These are phyloP conservation scores for Cryptotermes secundus DNA, from an alignment of 1,140 invertebrate species.

Conservation along the genomic window DNA sequence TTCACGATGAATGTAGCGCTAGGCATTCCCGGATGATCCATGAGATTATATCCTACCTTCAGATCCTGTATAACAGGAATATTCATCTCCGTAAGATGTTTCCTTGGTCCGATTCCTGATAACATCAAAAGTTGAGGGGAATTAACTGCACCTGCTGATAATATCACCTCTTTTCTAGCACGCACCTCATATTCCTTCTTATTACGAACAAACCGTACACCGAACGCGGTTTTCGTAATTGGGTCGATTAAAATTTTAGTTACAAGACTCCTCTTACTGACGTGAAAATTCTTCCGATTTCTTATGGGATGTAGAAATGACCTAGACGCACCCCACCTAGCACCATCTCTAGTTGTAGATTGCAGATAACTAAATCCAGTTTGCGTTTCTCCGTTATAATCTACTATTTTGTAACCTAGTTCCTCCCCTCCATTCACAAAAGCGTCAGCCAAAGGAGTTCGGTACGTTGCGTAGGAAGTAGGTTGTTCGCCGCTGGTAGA, in stretches of 20 bases:
- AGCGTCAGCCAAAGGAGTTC: constrained; percentile 61
- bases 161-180: constrained; percentile 70
- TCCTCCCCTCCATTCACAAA: constrained; percentile 68
- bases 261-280: constrained; percentile 63
- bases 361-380: constrained; percentile 62
- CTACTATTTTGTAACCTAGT: constrained; percentile 64
- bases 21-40: constrained; percentile 75
- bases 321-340: constrained; percentile 68
- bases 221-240: constrained; percentile 60
- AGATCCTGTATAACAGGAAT: constrained; percentile 67
- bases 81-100: constrained; percentile 61
- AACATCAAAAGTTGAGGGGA: constrained; percentile 78
- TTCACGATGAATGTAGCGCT: constrained; percentile 66
- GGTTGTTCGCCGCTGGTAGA: constrained; percentile 61
- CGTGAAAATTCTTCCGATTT: constrained; percentile 61
- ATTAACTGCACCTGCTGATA: constrained; percentile 72
- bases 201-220: constrained; percentile 60
- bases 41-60: constrained; percentile 73
- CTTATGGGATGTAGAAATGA: constrained; percentile 69
- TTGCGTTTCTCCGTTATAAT: constrained; percentile 69
- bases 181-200: constrained; percentile 55
- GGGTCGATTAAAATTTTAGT: constrained; percentile 73
- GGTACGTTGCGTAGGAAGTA: constrained; percentile 56
- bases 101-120: constrained; percentile 72
- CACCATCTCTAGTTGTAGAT: constrained; percentile 65